Evolutionary conservation across 2,113 vertebrate genomes (phyloP).

Genomic region (Mixornis gularis): DNA sequence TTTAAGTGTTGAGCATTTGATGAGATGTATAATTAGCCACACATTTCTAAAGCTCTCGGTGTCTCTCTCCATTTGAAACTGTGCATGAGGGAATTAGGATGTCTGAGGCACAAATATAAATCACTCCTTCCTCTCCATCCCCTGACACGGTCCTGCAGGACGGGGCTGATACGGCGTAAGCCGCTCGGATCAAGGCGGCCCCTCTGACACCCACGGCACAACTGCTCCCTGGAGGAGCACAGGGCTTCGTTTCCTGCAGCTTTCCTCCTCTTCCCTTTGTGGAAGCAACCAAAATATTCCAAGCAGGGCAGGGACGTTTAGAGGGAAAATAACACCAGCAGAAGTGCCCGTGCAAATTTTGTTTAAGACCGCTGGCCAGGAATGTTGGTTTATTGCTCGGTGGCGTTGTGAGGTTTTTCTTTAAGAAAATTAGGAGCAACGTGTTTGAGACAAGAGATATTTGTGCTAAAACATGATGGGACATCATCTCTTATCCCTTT

Average conservation of each 20-base stretch:
- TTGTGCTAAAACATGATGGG: background rate
- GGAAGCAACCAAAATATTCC: background rate
- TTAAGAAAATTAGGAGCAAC: background rate
- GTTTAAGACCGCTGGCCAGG: accelerated
- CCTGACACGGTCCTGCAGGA: background rate
- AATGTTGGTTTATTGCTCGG: accelerated
- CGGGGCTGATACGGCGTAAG: background rate
- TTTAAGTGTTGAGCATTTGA: conserved; percentile 50
- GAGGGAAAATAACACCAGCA: background rate
- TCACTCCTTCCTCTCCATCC: background rate
- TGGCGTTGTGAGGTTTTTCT: background rate
- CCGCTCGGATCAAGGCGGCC: background rate
- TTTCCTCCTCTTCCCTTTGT: accelerated
- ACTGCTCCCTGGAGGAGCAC: background rate
- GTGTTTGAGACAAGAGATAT: background rate
- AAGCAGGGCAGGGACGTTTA: accelerated
- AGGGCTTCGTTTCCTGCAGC: background rate
- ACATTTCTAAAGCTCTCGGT: conserved; percentile 49
- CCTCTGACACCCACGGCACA: background rate
- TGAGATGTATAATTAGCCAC: conserved; percentile 64
- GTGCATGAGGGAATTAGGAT: conserved; percentile 51
- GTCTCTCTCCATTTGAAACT: conserved; percentile 39
- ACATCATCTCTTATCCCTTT: background rate
- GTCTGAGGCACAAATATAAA: conserved; percentile 47
- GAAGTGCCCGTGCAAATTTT: accelerated